phyloP scores from a whole-genome alignment of 1,140 invertebrate genomes.

The Dendroctonus valens region DNA sequence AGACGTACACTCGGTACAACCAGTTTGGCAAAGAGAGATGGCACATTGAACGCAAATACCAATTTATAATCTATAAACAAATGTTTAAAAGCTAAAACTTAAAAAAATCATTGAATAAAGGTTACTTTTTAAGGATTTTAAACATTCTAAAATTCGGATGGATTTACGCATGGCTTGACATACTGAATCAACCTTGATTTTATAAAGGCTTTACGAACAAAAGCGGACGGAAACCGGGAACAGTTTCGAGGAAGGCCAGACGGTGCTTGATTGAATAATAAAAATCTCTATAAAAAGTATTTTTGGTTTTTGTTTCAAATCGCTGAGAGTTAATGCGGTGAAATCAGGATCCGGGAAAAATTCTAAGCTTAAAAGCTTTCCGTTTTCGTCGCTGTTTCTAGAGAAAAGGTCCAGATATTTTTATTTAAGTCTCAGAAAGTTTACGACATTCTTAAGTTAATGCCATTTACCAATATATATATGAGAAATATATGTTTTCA shows the following conservation, averaged over 20 bases:
- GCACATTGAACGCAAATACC: no score
- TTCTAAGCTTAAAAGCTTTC: not conserved
- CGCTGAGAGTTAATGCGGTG: slow-evolving; percentile 11
- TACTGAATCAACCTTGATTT: slow-evolving; percentile 19
- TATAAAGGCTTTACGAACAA: slow-evolving; percentile 17
- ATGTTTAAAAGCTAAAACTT: no score
- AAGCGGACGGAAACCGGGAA: slow-evolving; percentile 5
- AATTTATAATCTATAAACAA: no score
- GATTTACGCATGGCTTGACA: slow-evolving; percentile 11
- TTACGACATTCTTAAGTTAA: no score
- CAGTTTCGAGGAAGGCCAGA: slow-evolving; percentile 8
- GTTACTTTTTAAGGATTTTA: slow-evolving; percentile 4
- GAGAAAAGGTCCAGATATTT: no score
- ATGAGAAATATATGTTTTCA: no score
- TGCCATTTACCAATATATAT: no score
- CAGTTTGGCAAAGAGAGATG: no score
- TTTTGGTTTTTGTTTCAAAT: slow-evolving; percentile 10
- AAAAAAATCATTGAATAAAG: no score
- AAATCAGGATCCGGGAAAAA: not conserved
- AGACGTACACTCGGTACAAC: no score
- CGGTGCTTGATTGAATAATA: slow-evolving; percentile 17
- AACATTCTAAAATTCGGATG: slow-evolving; percentile 16
- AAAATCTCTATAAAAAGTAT: slow-evolving; percentile 13
- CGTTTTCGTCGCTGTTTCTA: no score
- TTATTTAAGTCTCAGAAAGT: no score